phyloP scores from a whole-genome alignment of 2,113 vertebrate species.

The Etheostoma cragini region DNA sequence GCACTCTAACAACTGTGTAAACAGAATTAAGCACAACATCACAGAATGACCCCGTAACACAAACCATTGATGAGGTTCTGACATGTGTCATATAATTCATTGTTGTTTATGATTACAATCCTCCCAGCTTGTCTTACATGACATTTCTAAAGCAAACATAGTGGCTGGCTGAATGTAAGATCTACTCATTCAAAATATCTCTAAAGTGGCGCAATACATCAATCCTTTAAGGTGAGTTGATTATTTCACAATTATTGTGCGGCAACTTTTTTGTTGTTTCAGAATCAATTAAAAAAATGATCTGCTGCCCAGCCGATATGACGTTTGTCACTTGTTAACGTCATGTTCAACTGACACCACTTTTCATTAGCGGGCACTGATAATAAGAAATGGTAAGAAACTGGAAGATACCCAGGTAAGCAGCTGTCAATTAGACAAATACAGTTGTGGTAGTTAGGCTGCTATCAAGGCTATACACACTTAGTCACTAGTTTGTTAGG shows the following conservation, averaged over 20 bases:
- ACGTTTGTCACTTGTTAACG: not conserved
- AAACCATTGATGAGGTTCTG: slow-evolving; percentile 49
- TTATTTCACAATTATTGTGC: no score
- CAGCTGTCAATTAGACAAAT: slow-evolving; percentile 7
- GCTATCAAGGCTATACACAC: not conserved
- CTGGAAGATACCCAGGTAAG: not conserved
- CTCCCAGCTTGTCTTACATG: slow-evolving; percentile 30
- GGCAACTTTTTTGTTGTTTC: slow-evolving; percentile 1
- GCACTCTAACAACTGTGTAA: slow-evolving; percentile 63
- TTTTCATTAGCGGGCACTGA: slow-evolving; percentile 1
- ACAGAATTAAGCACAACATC: slow-evolving; percentile 56
- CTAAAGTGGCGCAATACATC: not conserved
- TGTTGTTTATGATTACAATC: slow-evolving; percentile 43
- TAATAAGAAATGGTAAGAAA: not conserved
- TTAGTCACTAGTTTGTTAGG: not conserved
- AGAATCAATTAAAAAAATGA: not conserved
- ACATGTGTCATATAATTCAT: slow-evolving; percentile 52
- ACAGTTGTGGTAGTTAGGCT: not conserved
- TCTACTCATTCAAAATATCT: not conserved
- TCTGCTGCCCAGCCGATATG: not conserved
- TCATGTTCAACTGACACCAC: not conserved
- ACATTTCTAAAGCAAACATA: slow-evolving; percentile 17
- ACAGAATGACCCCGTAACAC: slow-evolving; percentile 36
- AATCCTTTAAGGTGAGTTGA: not conserved
- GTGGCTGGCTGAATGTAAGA: slow-evolving; percentile 7